phyloP scores from a whole-genome alignment of 1,140 invertebrate genomes.

The Brevipalpus yothersi region DNA sequence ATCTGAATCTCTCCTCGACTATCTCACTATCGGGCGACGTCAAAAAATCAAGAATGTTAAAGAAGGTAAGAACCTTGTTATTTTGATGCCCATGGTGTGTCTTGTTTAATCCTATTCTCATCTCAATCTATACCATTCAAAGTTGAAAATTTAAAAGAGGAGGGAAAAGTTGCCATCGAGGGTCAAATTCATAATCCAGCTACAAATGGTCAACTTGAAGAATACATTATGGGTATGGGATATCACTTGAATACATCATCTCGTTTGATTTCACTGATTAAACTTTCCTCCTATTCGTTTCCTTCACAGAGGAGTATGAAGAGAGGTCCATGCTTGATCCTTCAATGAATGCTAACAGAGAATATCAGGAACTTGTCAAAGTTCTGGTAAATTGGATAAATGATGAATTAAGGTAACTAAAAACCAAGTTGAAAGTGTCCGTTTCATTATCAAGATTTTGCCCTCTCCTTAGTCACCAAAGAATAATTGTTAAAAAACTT shows the following conservation, averaged over 20 bases:
- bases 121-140: slow-evolving; percentile 10
- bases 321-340: slow-evolving; percentile 86
- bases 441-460: neutral
- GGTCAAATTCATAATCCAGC: slow-evolving; percentile 59
- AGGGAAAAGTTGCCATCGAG: slow-evolving; percentile 89
- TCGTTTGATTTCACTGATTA: neutral
- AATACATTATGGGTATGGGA: slow-evolving; percentile 55
- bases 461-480: slow-evolving; percentile 45
- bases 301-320: slow-evolving; percentile 63
- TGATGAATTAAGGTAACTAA: slow-evolving; percentile 42
- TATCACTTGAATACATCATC: neutral
- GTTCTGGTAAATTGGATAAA: slow-evolving; percentile 93
- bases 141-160: slow-evolving; percentile 49
- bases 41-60: slow-evolving; percentile 75
- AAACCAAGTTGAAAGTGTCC: neutral
- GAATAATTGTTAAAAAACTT: slow-evolving; percentile 91
- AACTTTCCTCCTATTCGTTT: neutral
- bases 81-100: slow-evolving; percentile 1
- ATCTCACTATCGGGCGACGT: slow-evolving; percentile 66
- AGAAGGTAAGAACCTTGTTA: slow-evolving; percentile 24
- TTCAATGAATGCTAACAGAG: slow-evolving; percentile 54
- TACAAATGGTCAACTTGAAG: slow-evolving; percentile 61
- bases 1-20: slow-evolving; percentile 68
- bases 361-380: slow-evolving; percentile 56
- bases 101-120: neutral